Percentiles rank a stretch among this genome's conserved stretches.
Evolutionary conservation across 2,113 vertebrate species (phyloP).

Genomic region (Haemorhous mexicanus): DNA sequence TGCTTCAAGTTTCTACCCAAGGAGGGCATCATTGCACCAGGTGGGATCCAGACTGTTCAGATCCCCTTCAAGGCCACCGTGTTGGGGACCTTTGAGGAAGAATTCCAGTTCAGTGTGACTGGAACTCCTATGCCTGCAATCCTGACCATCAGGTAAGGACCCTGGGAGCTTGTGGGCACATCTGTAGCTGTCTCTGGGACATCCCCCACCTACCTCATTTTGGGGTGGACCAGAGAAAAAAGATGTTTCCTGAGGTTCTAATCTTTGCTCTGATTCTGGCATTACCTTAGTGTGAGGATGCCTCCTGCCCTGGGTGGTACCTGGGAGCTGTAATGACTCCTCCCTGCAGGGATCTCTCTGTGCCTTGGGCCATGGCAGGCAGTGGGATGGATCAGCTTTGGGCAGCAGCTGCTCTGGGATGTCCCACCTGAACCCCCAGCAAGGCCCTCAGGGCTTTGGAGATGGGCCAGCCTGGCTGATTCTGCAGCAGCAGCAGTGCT

Average conservation of each 20-base stretch:
- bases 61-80: conserved; percentile 76
- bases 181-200: not conserved
- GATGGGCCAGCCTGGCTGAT: no score
- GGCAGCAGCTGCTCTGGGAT: not conserved
- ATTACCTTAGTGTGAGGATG: not conserved
- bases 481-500: no score
- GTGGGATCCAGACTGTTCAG: conserved; percentile 66
- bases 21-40: conserved; percentile 76
- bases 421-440: not conserved
- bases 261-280: not conserved
- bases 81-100: conserved; percentile 79
- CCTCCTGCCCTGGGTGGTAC: not conserved
- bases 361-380: not conserved
- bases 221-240: not conserved
- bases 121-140: conserved; percentile 68
- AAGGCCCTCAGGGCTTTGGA: not conserved
- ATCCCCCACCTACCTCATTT: not conserved
- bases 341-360: not conserved
- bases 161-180: not conserved
- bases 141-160: conserved; percentile 80
- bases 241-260: not conserved
- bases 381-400: not conserved
- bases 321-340: not conserved
- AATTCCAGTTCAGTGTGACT: conserved; percentile 75
- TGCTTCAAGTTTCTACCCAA: conserved; percentile 79